Evolutionary conservation across 2,888 invertebrate genomes (phyloP).

Genomic region (Phalangium opilio): DNA sequence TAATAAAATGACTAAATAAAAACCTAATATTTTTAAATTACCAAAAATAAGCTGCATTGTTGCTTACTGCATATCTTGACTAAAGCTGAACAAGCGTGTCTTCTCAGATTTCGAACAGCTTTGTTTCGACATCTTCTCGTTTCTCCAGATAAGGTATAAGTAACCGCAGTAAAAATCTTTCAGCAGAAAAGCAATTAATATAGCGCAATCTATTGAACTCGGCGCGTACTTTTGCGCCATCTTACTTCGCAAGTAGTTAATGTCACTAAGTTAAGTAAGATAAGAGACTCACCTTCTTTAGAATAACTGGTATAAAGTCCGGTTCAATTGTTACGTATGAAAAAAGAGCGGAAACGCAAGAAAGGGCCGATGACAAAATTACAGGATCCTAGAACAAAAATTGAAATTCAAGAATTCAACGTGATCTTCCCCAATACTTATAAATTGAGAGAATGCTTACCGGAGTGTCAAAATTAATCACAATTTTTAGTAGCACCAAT

Average conservation of each 20-base stretch:
- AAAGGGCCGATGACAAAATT: conserved; percentile 65
- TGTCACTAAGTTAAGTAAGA: too few relatives aligned
- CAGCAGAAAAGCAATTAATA: conserved; percentile 7
- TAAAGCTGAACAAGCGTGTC: conserved; percentile 76
- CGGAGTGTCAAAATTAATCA: conserved; percentile 54
- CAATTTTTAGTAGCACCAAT: conserved; percentile 57
- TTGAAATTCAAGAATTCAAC: background rate
- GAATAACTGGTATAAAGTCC: conserved; percentile 54
- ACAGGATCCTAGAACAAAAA: conserved; percentile 44
- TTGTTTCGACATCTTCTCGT: conserved; percentile 49
- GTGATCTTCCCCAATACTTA: background rate
- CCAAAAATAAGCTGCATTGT: conserved; percentile 63
- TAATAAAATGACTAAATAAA: too few relatives aligned
- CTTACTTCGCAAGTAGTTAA: too few relatives aligned
- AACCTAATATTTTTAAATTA: conserved; percentile 22
- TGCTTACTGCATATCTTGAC: conserved; percentile 68
- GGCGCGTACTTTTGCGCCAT: too few relatives aligned
- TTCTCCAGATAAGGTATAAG: conserved; percentile 52
- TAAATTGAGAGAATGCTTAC: conserved; percentile 18
- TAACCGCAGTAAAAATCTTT: conserved; percentile 61
- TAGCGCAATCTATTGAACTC: too few relatives aligned
- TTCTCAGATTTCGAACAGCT: conserved; percentile 64
- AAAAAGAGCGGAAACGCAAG: conserved; percentile 79
- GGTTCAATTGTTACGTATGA: conserved; percentile 78
- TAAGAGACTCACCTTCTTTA: conserved; percentile 45